Percentiles rank a stretch among this genome's conserved stretches.
Conservation (phyloP, 2,888 invertebrate genomes). For the Chrysodeixis includens region DNA sequence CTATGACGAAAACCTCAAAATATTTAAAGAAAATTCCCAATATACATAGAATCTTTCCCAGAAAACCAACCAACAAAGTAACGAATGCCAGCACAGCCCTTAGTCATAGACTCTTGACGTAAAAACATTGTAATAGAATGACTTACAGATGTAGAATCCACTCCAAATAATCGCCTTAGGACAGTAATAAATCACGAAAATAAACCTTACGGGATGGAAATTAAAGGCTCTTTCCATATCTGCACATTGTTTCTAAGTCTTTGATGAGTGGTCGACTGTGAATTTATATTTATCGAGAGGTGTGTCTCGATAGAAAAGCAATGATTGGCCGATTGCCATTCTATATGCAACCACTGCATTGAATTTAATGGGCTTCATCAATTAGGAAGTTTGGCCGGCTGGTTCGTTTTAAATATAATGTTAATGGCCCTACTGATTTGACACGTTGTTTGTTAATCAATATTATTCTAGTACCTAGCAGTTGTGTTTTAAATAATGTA, state of each 20-base stretch:
- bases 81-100: neutral
- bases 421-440: conserved; percentile 5
- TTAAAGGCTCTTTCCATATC: neutral
- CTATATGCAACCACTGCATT: conserved; percentile 23
- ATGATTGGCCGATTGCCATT: conserved; percentile 49
- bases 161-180: neutral
- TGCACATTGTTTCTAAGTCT: neutral
- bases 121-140: neutral
- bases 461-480: conserved; percentile 6
- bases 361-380: conserved; percentile 21
- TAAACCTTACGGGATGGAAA: neutral
- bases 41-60: neutral
- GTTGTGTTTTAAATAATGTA: conserved; percentile 9
- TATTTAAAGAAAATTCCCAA: too few species aligned
- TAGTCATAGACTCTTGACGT: conserved; percentile 1
- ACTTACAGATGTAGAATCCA: neutral
- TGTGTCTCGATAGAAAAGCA: conserved; percentile 28
- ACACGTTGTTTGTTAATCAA: conserved; percentile 14
- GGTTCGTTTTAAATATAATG: conserved; percentile 33
- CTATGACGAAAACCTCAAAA: too few species aligned
- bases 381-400: conserved; percentile 29
- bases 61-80: neutral
- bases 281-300: conserved; percentile 18
- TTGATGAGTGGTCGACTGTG: neutral
- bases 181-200: neutral